Evolutionary conservation across 1,140 invertebrate genomes (phyloP), one percentile per base, ranked within the genome.

Genomic region (Delia radicum): DNA sequence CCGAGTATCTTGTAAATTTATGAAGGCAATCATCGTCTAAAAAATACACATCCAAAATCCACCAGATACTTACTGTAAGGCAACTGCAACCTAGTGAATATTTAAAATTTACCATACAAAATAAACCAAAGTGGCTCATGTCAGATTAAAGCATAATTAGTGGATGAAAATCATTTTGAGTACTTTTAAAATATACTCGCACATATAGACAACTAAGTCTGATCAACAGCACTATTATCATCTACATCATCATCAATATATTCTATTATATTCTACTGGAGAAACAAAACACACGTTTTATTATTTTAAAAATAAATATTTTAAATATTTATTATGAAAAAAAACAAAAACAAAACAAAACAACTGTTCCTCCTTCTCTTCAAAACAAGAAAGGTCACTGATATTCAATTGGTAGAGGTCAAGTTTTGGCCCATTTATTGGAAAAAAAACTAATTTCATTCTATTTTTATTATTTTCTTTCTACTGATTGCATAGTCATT

Each of bases 121-220:
- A 65, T 28, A 31, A 73, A 73, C 75, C 75, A 76, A 76, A 76
- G 73, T 76, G 75, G 48, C 75, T 76, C 67, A 76, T 76, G 75
- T 76, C 75, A 76, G 75, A 76, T 76, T 76, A 74, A 29, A 55
- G 73, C 73, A 74, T 76, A 76, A 76, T 76, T 76, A 76, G 75
- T 74, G 6, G n/a, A 48, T 37, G 27, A 74, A 74, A 74, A 33
- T 29, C 24, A 18, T 69, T 69, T 69, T 69, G 21, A 69, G 65
- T 69, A 69, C 29, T 69, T 69, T 69, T 21, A 37, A 69, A 69
- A 69, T 18, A 67, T 31, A 18, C n/a, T 21, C n/a, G 18, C 48
- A 55, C 13, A 55, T 55, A 55, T 6, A 21, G 46, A 55, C 3
- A 7, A 3, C 18, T 21, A 8, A 21, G 18, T 18, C 15, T 21